Base-by-base conservation (phyloP, 2,797 vertebrate species). In the Champsocephalus esox region DNA sequence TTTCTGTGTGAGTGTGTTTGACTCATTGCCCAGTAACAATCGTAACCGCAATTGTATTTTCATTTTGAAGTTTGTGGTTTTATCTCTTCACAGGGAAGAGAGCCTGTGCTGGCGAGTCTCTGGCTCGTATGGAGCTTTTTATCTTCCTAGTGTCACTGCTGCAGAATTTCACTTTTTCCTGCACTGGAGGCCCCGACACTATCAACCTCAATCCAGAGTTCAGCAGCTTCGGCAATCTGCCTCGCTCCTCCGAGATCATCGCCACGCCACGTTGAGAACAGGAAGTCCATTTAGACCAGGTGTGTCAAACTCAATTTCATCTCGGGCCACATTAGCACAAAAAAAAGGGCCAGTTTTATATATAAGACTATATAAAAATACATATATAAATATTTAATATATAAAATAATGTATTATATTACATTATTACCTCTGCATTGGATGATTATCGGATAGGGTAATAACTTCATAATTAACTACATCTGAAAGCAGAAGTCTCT, bases 191-290 rank as follows among this genome's bases (percentile, higher is more conserved):
- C 0, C 86, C 82, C 0, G 84, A 84, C 3, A 70, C 89, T 5
- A 56, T 96, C 4, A 87, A 92, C 87, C 66, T 94, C 11, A 70
- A 57, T 13, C 94, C 95, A 3, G 88, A 92, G 12, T 38, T 81
- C 73, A 94, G 96, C 32, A 84, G 94, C 65, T 90, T 96, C 28
- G 90, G 80, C 64, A 96, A 94, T 10, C 0, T 96, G 21, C 96
- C 96, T 34, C 77, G 38, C 12, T 57, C 7, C 3, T 60, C 80
- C 28, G 0, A 81, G 3, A 21, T 88, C 24, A 81, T 80, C 0
- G 81, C 81, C 16, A 86, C 81, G 0, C 62, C 72, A 0, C 62
- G 77, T 8, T 77, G 67, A 86, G 44, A 41, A 17, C 28, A 28
- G 28, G 24, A 72, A 12, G 4, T 45, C 2, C 7, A 11, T 17